phyloP scores from a whole-genome alignment of 2,113 vertebrate species.

The Hemiscyllium ocellatum region DNA sequence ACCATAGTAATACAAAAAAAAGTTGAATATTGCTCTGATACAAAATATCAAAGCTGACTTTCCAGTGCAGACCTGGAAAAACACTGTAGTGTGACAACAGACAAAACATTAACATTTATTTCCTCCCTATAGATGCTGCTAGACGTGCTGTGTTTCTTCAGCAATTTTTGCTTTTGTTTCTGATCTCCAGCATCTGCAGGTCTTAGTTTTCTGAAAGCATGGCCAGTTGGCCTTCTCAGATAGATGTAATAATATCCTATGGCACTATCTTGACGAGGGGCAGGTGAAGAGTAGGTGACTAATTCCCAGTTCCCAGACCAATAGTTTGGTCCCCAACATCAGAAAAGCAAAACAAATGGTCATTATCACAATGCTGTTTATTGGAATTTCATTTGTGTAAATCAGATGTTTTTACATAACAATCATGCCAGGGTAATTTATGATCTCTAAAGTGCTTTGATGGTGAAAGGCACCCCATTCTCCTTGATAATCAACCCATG shows the following conservation, averaged over 20 bases:
- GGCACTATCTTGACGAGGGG: not conserved
- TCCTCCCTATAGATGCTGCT: no score
- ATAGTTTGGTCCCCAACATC: not conserved
- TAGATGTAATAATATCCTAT: no score
- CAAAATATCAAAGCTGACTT: not conserved
- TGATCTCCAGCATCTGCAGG: no score
- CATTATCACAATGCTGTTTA: not conserved
- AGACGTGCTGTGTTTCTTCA: no score
- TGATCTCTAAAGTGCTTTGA: not conserved
- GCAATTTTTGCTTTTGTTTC: no score
- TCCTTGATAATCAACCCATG: not conserved
- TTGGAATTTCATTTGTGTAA: not conserved
- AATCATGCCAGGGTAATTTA: not conserved
- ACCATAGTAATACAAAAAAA: not conserved
- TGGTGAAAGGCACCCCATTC: not conserved
- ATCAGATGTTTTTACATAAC: not conserved
- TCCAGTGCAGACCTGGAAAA: not conserved
- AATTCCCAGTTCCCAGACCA: not conserved
- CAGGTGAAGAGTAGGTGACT: not conserved
- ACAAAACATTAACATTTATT: no score
- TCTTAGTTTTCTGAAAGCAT: not conserved
- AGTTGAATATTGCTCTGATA: not conserved
- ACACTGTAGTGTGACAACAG: no score
- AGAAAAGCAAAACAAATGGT: not conserved
- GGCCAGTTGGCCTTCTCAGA: no score